These are phyloP conservation scores for Podarcis raffonei DNA, from an alignment of 2,113 vertebrate genomes.

Conservation along the genomic window DNA sequence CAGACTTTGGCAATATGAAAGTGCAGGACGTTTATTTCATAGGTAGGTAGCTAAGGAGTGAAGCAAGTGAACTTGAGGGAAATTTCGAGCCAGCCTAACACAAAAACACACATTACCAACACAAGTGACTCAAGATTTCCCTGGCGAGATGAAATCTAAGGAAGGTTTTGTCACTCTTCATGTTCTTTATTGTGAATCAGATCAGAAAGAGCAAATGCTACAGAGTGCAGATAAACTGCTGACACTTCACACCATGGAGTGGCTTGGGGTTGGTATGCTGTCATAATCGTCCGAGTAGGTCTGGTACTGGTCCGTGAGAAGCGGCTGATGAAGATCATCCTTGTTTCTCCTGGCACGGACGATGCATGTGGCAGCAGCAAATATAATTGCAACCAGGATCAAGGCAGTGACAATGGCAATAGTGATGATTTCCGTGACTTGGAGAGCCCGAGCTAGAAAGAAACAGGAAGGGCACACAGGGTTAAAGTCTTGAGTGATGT, in stretches of 20 bases:
- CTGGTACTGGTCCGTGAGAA: constrained; percentile 90
- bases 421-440: constrained; percentile 88
- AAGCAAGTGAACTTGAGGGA: not conserved
- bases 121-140: constrained; percentile 2
- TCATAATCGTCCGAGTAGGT: constrained; percentile 88
- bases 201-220: constrained; percentile 40
- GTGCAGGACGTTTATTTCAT: not conserved
- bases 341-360: constrained; percentile 77
- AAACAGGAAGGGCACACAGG: constrained; percentile 7
- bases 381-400: constrained; percentile 84
- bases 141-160: not conserved
- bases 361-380: constrained; percentile 78
- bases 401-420: constrained; percentile 86
- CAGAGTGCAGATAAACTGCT: not conserved
- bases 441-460: constrained; percentile 79
- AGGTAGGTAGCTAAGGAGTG: not conserved
- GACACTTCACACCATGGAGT: constrained; percentile 82
- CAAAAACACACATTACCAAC: not conserved
- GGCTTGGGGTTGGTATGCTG: constrained; percentile 78
- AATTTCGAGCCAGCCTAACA: not conserved
- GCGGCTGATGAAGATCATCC: constrained; percentile 86
- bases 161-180: constrained; percentile 29
- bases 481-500: not conserved
- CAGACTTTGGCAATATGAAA: not conserved
- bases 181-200: constrained; percentile 61